Evolutionary conservation across 2,113 vertebrate genomes (phyloP).

Genomic region (Lathamus discolor): DNA sequence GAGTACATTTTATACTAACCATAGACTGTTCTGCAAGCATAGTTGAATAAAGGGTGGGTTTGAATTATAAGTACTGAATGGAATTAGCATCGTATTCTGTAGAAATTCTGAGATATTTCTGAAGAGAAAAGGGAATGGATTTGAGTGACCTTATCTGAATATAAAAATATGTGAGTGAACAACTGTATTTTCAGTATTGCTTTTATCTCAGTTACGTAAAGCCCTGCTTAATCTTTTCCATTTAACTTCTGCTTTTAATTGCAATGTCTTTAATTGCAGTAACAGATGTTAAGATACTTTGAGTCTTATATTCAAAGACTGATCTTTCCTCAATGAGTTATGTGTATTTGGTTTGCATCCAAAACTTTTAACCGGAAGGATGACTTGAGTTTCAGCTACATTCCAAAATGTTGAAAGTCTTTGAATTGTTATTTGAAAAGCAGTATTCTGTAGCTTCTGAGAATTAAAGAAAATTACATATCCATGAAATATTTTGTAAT

Average conservation of each 20-base stretch:
- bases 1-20: neutral
- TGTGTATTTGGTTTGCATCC: neutral
- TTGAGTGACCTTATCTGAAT: neutral
- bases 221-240: accelerated
- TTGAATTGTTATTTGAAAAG: neutral
- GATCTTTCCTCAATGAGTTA: neutral
- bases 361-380: neutral
- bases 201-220: neutral
- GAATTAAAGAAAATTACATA: neutral
- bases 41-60: neutral
- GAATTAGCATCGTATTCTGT: neutral
- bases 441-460: neutral
- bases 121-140: neutral
- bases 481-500: neutral
- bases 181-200: neutral
- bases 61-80: neutral
- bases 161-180: neutral
- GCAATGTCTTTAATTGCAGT: neutral
- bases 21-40: neutral
- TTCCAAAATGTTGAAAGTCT: neutral
- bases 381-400: neutral
- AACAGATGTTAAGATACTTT: neutral
- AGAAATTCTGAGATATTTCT: neutral
- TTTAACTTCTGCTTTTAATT: neutral
- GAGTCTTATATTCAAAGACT: too few relatives aligned